Base-by-base conservation (phyloP, 2,797 vertebrate species). In the Pseudochromis fuscus region DNA sequence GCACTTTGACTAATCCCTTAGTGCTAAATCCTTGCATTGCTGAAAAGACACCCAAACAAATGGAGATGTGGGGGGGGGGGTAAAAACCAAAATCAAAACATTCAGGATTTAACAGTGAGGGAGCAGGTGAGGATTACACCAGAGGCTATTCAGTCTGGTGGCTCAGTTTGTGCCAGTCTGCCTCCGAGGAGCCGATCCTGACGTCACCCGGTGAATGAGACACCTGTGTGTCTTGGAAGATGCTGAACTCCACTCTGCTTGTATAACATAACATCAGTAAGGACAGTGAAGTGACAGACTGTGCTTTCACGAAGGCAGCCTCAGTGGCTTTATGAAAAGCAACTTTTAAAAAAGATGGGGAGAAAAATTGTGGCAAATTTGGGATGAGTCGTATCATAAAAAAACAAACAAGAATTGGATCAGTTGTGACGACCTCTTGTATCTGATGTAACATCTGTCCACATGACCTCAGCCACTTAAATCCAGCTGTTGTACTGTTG, bases 111-210 rank as follows among this genome's bases (percentile, higher is more conserved):
- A 70, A 64, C 63, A 63, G 78, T 0, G 57, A 67, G 55, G 9
- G 50, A 83, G 82, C 76, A 86, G 87, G 79, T 87, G 82, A 90
- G 80, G 75, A 87, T 85, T 82, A 84, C 83, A 90, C 84, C 84
- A 82, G 65, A 67, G 55, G 78, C 85, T 79, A 53, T 88, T 87
- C 71, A 83, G 55, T 25, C 56, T 15, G 51, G 40, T 25, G 56
- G 48, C 33, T 45, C 51, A 37, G 72, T 50, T 55, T 59, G 64
- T 72, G 77, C 80, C 85, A 78, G 59, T 67, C 42, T 65, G 57
- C 69, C 33, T 24, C 31, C 35, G 69, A 79, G 73, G 71, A 72
- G 62, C 24, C 7, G n/a, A 67, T 69, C 51, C 62, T 11, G 73
- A 65, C 76, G 67, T 46, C 75, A 42, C 25, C 48, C 57, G 13